phyloP scores from a whole-genome alignment of 2,888 invertebrate genomes.

The Clistopyga incitator region DNA sequence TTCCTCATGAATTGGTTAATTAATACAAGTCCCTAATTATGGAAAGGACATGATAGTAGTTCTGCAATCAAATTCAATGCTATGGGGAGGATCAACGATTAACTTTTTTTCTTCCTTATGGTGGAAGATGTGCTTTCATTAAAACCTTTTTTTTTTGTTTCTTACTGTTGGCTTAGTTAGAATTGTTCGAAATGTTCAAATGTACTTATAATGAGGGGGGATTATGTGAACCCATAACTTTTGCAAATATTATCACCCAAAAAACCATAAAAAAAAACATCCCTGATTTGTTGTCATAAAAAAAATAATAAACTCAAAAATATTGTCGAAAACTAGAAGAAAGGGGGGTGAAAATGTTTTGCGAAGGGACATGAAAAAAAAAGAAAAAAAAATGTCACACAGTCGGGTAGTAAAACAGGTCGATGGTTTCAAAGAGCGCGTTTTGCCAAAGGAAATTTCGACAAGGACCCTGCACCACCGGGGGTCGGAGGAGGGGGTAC shows the following conservation, averaged over 20 bases:
- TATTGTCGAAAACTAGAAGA: not conserved
- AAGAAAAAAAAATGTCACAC: conserved; percentile 24
- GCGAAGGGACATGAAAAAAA: conserved; percentile 15
- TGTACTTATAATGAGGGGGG: too few relatives aligned
- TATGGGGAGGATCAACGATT: not conserved
- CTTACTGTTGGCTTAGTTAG: not conserved
- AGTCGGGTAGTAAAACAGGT: conserved; percentile 46
- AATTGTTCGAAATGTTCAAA: too few relatives aligned
- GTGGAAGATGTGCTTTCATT: not conserved
- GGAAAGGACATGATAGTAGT: conserved; percentile 3
- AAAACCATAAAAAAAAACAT: too few relatives aligned
- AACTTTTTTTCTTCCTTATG: not conserved
- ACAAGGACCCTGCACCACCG: conserved; percentile 43
- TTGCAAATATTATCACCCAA: too few relatives aligned
- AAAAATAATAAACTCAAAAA: not conserved
- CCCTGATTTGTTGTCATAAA: too few relatives aligned
- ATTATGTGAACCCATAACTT: too few relatives aligned
- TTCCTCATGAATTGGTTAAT: conserved; percentile 55
- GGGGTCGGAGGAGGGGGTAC: conserved; percentile 40
- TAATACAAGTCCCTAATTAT: conserved; percentile 29
- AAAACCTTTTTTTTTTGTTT: not conserved
- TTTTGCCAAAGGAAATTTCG: conserved; percentile 67
- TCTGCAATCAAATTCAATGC: not conserved
- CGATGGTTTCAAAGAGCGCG: conserved; percentile 57
- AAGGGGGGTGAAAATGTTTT: not conserved